These are phyloP conservation scores for Muscidifurax raptorellus DNA, from an alignment of 1,140 invertebrate species.

Conservation along the genomic window DNA sequence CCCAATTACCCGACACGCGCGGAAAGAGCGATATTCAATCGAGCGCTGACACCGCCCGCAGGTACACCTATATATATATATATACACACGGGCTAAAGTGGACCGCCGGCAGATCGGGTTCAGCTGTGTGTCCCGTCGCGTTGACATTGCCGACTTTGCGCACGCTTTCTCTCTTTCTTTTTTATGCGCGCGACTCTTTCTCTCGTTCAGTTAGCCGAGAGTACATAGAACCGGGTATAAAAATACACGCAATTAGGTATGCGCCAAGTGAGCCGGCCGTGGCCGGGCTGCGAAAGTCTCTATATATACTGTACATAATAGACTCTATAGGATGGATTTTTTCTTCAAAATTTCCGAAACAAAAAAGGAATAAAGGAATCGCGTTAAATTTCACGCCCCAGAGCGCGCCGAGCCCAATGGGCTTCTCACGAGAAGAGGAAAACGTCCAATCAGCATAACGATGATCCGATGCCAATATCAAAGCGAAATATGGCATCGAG, in stretches of 20 bases:
- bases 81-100: background rate
- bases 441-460: background rate
- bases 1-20: conserved; percentile 70
- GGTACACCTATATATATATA: background rate
- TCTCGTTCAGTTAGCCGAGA: conserved; percentile 8
- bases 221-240: conserved; percentile 52
- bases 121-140: background rate
- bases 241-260: conserved; percentile 58
- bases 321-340: no score
- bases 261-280: background rate
- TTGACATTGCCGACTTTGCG: background rate
- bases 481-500: conserved; percentile 13
- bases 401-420: background rate
- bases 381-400: background rate
- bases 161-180: background rate
- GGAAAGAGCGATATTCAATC: conserved; percentile 50
- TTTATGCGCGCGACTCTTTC: background rate
- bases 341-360: no score
- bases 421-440: background rate
- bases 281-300: no score
- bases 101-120: background rate
- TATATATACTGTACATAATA: no score
- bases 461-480: conserved; percentile 31
- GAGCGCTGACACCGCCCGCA: background rate
- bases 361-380: no score